Conservation (phyloP, 2,113 vertebrate genomes). For the Dryoscopus gambensis region DNA sequence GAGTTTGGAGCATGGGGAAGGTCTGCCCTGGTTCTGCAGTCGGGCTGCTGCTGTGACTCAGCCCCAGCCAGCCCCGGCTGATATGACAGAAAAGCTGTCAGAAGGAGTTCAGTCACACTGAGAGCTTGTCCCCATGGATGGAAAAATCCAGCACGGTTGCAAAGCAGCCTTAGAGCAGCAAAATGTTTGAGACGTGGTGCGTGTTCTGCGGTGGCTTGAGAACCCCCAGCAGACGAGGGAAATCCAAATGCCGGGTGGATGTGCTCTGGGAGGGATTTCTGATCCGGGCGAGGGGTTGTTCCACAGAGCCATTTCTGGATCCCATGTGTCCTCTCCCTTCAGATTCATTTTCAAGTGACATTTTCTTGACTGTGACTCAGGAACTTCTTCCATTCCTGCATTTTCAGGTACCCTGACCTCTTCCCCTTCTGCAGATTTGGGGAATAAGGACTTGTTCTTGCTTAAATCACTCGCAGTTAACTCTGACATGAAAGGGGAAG, state of each 20-base stretch:
- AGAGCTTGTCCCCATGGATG: background rate
- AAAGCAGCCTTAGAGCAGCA: background rate
- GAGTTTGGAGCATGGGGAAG: background rate
- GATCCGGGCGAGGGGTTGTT: background rate
- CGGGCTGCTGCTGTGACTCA: conserved; percentile 13
- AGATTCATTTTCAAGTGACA: background rate
- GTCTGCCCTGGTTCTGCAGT: background rate
- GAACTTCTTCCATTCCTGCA: background rate
- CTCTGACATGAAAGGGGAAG: background rate
- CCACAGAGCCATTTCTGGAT: background rate
- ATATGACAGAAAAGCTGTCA: conserved; percentile 28
- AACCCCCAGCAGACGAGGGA: background rate
- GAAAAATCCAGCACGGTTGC: background rate
- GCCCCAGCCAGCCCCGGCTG: background rate
- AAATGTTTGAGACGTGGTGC: background rate
- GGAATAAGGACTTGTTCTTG: background rate
- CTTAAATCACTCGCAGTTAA: background rate
- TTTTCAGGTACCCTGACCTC: background rate
- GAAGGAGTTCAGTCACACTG: background rate
- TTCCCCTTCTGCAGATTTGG: background rate
- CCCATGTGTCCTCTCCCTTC: background rate
- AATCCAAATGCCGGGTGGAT: background rate
- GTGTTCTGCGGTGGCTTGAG: background rate
- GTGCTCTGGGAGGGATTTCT: background rate
- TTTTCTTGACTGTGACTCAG: background rate